Conservation (phyloP, 2,113 vertebrate genomes). For the Thalassarche chlororhynchos region DNA sequence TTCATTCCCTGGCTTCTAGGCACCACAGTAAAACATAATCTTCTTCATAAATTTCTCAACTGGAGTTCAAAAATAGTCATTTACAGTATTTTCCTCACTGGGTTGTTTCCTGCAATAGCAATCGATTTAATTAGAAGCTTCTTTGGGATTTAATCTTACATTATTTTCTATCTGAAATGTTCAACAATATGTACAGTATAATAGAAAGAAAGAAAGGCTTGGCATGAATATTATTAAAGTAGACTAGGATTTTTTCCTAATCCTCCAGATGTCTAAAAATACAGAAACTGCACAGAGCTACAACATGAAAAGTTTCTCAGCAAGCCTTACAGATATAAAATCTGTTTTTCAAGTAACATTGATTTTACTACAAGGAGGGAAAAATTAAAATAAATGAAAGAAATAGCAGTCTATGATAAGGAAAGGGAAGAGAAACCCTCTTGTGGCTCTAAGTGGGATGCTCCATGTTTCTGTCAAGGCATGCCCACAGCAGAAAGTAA, state of each 20-base stretch:
- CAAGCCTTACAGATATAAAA: background rate
- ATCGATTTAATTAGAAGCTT: background rate
- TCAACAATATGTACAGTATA: background rate
- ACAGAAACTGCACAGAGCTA: background rate
- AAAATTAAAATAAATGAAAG: background rate
- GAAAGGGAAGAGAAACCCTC: background rate
- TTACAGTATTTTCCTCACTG: background rate
- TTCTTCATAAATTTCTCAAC: background rate
- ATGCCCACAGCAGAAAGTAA: background rate
- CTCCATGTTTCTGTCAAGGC: background rate
- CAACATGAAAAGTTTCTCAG: background rate
- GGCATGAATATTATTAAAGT: background rate
- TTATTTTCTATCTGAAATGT: background rate
- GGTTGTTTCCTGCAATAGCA: background rate
- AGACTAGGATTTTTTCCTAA: background rate
- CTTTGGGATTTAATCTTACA: background rate
- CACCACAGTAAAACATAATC: background rate
- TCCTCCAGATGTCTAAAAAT: background rate
- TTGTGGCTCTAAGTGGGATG: background rate
- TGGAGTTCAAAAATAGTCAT: background rate
- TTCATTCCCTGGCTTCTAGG: background rate
- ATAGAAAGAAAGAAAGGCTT: background rate
- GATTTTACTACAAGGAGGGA: background rate
- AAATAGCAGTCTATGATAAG: background rate
- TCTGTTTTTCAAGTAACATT: background rate